These are phyloP conservation scores for Drosophila recens DNA, from an alignment of 2,888 invertebrate genomes.

Conservation along the genomic window DNA sequence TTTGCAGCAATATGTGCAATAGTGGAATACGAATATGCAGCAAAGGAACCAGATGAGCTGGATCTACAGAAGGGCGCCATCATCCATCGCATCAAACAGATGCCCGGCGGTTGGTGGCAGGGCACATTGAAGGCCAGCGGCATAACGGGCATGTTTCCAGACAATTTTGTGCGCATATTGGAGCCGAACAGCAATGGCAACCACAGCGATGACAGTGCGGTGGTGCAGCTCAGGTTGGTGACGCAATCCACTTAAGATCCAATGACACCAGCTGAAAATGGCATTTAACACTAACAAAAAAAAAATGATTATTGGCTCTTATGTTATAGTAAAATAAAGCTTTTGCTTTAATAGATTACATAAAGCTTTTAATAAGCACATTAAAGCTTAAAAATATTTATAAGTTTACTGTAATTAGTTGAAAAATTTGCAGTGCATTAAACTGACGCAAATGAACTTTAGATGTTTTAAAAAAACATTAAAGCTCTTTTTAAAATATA, in stretches of 20 bases:
- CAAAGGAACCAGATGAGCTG: slow-evolving; percentile 94
- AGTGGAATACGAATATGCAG: slow-evolving; percentile 94
- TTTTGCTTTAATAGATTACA: neutral
- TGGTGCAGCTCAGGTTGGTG: slow-evolving; percentile 72
- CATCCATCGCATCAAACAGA: slow-evolving; percentile 91
- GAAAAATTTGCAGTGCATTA: neutral
- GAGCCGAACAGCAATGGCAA: slow-evolving; percentile 77
- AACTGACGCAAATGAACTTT: neutral
- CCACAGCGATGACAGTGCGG: slow-evolving; percentile 67
- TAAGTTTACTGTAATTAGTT: neutral
- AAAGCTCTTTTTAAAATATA: neutral
- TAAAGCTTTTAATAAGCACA: neutral
- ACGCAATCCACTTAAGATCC: slow-evolving; percentile 30
- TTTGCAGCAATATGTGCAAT: slow-evolving; percentile 89
- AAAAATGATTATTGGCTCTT: neutral
- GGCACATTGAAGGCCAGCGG: slow-evolving; percentile 91
- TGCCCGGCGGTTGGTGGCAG: slow-evolving; percentile 96
- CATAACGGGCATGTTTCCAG: slow-evolving; percentile 95
- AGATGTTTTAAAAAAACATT: neutral
- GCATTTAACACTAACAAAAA: neutral
- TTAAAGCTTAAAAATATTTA: neutral
- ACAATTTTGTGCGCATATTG: slow-evolving; percentile 93
- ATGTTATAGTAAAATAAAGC: neutral
- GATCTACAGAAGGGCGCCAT: slow-evolving; percentile 93
- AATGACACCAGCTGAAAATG: slow-evolving; percentile 37